phyloP scores from a whole-genome alignment of 2,113 vertebrate species.

The Proteles cristata region DNA sequence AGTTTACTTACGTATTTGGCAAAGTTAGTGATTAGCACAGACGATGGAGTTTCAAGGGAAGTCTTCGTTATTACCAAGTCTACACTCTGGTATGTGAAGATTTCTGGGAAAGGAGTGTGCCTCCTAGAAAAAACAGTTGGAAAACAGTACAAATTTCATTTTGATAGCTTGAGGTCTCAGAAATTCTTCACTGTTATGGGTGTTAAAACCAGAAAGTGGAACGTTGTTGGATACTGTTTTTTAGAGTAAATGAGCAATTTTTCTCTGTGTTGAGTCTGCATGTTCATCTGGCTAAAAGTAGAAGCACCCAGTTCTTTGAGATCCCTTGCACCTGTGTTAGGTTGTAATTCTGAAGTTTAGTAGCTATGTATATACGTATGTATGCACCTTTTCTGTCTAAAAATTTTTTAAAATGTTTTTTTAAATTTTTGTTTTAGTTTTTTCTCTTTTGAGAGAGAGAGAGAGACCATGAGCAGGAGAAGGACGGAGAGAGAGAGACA shows the following conservation, averaged over 20 bases:
- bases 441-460: too few species aligned
- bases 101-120: background rate
- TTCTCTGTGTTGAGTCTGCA: background rate
- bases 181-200: background rate
- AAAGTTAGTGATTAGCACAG: background rate
- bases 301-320: background rate
- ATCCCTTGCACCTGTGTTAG: background rate
- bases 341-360: background rate
- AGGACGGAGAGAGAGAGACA: too few species aligned
- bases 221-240: background rate
- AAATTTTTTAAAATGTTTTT: too few species aligned
- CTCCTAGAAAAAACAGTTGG: background rate
- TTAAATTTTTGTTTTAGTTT: too few species aligned
- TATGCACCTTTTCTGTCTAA: background rate
- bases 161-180: background rate
- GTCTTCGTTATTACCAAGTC: fast-evolving
- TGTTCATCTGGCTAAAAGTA: background rate
- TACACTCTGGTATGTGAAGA: fast-evolving
- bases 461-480: too few species aligned
- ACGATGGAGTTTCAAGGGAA: background rate
- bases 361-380: background rate
- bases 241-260: background rate
- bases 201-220: background rate
- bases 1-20: fast-evolving
- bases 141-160: background rate